Evolutionary conservation across 2,113 vertebrate genomes (phyloP).

Genomic region (Silurus glanis): DNA sequence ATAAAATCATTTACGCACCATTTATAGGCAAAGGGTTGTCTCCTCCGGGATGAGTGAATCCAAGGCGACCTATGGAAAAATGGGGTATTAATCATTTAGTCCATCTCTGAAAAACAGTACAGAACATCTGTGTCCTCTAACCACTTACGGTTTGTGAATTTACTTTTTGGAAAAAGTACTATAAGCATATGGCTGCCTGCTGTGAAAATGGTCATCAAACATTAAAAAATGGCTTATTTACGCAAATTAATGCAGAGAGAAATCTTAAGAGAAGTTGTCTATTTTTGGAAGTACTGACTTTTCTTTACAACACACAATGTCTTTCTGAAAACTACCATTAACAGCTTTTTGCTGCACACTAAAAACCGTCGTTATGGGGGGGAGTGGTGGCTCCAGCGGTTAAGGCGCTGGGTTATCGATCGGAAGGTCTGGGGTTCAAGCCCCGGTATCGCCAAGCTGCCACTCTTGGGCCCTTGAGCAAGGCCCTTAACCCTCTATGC

Average conservation of each 20-base stretch:
- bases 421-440: too few relatives aligned
- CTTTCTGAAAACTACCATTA: neutral
- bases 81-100: conserved; percentile 53
- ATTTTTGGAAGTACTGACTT: neutral
- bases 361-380: neutral
- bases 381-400: too few relatives aligned
- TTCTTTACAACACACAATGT: neutral
- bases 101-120: conserved; percentile 8
- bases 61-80: conserved; percentile 78
- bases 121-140: conserved; percentile 13
- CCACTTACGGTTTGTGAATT: neutral
- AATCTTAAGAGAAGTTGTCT: neutral
- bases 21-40: conserved; percentile 85
- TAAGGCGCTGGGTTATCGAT: too few relatives aligned
- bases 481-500: too few relatives aligned
- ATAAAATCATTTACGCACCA: conserved; percentile 72
- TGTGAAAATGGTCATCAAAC: neutral
- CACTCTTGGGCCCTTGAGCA: too few relatives aligned
- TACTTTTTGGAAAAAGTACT: neutral
- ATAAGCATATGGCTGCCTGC: neutral
- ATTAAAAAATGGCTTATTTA: neutral
- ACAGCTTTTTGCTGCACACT: neutral
- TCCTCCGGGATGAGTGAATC: conserved; percentile 82
- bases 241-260: neutral
- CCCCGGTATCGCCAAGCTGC: too few relatives aligned